A percentile compares a stretch with the other conserved stretches of the same genome.
These are phyloP conservation scores for Cyanoramphus novaezelandiae DNA, from an alignment of 2,113 vertebrate species.

Conservation along the genomic window DNA sequence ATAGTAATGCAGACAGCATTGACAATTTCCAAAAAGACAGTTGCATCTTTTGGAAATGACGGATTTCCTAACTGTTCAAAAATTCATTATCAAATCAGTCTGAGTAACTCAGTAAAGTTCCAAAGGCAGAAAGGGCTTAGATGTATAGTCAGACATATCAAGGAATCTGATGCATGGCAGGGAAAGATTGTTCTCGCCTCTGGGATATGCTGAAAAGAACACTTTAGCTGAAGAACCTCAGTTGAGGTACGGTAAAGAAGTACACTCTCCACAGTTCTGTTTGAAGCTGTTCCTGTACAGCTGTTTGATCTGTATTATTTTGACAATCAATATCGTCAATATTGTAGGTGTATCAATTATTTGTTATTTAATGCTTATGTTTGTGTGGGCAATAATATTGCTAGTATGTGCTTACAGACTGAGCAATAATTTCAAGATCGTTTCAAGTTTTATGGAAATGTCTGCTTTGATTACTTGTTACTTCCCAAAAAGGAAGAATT, in stretches of 20 bases:
- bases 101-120: background rate
- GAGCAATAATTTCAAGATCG: background rate
- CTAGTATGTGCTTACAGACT: background rate
- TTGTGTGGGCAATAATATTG: background rate
- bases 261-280: background rate
- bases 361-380: background rate
- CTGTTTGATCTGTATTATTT: background rate
- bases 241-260: background rate
- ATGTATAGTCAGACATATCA: background rate
- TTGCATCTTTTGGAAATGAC: background rate
- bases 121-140: background rate
- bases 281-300: background rate
- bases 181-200: background rate
- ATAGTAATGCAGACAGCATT: background rate
- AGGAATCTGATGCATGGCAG: background rate
- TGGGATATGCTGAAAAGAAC: background rate
- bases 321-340: background rate
- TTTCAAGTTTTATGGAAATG: background rate
- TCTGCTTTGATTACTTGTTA: background rate
- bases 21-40: background rate
- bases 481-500: background rate
- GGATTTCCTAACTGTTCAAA: background rate
- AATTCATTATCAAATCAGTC: background rate
- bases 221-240: background rate
- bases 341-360: background rate